Conservation (phyloP, 1,140 invertebrate genomes). For the Zaprionus davidi region DNA sequence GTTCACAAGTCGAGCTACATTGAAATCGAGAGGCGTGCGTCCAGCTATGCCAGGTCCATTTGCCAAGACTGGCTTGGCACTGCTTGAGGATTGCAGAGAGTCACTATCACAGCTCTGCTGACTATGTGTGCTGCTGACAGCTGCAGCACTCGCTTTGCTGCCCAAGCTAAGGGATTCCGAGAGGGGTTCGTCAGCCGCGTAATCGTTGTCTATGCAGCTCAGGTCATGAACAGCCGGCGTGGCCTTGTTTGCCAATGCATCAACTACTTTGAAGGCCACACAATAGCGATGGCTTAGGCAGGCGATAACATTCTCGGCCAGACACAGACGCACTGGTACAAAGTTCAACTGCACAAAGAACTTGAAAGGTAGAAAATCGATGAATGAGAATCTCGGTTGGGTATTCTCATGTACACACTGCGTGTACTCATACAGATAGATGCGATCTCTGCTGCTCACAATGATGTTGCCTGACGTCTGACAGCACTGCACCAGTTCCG, state of each 20-base stretch:
- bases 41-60: constrained; percentile 62
- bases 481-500: constrained; percentile 78
- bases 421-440: constrained; percentile 81
- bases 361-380: constrained; percentile 81
- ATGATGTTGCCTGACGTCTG: constrained; percentile 80
- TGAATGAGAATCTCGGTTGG: constrained; percentile 77
- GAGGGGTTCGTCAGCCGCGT: constrained; percentile 65
- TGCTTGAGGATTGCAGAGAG: constrained; percentile 75
- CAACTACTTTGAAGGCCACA: constrained; percentile 79
- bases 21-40: constrained; percentile 77
- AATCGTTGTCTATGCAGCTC: constrained; percentile 74
- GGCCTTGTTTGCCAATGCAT: constrained; percentile 58
- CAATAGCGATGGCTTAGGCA: constrained; percentile 79
- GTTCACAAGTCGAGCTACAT: constrained; percentile 76
- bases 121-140: constrained; percentile 62
- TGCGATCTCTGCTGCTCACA: constrained; percentile 77
- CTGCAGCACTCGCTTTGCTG: constrained; percentile 72
- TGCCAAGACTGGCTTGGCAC: constrained; percentile 49
- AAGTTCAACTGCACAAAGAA: constrained; percentile 82
- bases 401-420: constrained; percentile 80
- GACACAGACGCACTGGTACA: constrained; percentile 66
- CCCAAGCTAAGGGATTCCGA: constrained; percentile 73
- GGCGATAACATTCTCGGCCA: constrained; percentile 80
- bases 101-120: constrained; percentile 81
- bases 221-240: constrained; percentile 35